These are phyloP conservation scores for Chloropsis cyanopogon DNA, from an alignment of 2,113 vertebrate genomes.

Conservation along the genomic window DNA sequence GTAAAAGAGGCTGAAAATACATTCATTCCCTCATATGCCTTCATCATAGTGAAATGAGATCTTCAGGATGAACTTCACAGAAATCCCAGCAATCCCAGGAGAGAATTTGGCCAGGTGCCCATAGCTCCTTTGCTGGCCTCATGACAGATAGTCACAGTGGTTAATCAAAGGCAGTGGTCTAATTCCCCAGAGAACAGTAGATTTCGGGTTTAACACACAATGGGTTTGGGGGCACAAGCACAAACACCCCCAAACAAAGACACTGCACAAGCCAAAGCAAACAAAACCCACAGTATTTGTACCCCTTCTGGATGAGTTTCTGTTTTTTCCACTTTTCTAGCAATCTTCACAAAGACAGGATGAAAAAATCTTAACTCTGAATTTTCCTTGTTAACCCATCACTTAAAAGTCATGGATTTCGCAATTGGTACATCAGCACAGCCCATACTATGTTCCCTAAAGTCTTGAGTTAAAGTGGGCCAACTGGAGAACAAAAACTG, in stretches of 20 bases:
- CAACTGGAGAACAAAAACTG: background rate
- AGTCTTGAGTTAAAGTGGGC: background rate
- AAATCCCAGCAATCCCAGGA: background rate
- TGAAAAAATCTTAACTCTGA: background rate
- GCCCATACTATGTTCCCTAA: background rate
- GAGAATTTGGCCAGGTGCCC: background rate
- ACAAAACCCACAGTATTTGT: background rate
- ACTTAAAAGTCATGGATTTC: background rate
- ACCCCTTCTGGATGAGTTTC: background rate
- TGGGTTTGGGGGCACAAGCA: background rate
- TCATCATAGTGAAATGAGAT: background rate
- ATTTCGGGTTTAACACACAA: background rate
- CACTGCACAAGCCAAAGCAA: background rate
- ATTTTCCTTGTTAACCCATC: background rate
- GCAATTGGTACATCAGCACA: background rate
- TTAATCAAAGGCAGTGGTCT: background rate
- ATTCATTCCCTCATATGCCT: background rate
- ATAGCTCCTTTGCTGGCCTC: background rate
- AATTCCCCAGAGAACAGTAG: background rate
- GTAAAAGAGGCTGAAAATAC: background rate
- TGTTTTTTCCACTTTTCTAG: background rate
- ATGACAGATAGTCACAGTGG: background rate
- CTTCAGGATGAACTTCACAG: background rate
- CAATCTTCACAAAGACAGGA: background rate
- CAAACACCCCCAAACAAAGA: background rate